A percentile compares a stretch with the other conserved stretches of the same genome.
Conservation (phyloP, 2,797 vertebrate genomes). For the Xiphorhynchus erythropygius region DNA sequence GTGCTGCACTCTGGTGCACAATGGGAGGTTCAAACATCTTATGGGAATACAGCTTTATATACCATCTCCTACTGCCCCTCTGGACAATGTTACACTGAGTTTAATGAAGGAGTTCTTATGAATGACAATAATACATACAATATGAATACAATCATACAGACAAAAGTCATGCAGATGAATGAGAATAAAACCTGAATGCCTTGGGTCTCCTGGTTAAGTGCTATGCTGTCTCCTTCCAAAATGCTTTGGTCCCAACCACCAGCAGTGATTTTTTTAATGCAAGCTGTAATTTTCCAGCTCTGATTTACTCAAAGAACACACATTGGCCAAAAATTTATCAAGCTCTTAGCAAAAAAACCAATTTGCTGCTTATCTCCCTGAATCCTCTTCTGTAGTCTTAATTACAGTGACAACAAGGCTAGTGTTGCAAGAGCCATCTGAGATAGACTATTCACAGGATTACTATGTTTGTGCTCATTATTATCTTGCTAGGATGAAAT, state of each 20-base stretch:
- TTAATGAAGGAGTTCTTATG: neutral
- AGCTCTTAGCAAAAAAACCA: neutral
- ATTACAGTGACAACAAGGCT: neutral
- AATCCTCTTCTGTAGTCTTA: neutral
- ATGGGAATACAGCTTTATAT: neutral
- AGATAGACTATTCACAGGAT: neutral
- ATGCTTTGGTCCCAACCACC: neutral
- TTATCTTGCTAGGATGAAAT: neutral
- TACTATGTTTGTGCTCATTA: neutral
- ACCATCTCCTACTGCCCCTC: neutral
- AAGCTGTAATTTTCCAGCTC: neutral
- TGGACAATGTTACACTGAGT: neutral
- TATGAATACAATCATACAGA: neutral
- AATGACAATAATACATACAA: neutral
- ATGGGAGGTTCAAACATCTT: neutral
- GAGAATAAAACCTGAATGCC: neutral
- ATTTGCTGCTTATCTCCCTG: neutral
- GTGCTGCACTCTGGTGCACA: neutral
- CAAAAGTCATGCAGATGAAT: neutral
- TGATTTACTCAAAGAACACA: neutral
- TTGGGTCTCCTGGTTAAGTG: neutral
- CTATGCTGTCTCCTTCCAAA: neutral
- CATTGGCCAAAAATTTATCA: neutral
- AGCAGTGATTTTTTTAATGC: neutral
- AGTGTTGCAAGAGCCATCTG: neutral